Evolutionary conservation across 2,888 invertebrate genomes (phyloP).

Genomic region (Dolichomitus sp.): DNA sequence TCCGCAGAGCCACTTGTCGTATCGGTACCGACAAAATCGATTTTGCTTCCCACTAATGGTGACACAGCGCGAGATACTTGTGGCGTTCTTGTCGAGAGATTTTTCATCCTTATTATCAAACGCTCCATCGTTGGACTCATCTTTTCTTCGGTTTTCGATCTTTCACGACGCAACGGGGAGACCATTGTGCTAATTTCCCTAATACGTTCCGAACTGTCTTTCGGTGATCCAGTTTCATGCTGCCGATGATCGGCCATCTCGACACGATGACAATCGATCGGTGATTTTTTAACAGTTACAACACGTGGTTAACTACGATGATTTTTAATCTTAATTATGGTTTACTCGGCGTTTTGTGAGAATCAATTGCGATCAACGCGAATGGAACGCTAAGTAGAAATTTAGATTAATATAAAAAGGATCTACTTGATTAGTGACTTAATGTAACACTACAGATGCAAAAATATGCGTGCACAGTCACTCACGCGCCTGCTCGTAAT

Average conservation of each 20-base stretch:
- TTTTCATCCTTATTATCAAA: conserved; percentile 55
- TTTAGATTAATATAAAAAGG: background rate
- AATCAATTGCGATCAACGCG: background rate
- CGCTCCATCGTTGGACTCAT: conserved; percentile 67
- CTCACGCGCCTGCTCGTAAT: background rate
- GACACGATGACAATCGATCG: background rate
- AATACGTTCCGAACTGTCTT: background rate
- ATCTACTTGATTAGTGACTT: background rate
- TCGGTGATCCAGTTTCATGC: background rate
- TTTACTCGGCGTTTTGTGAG: background rate
- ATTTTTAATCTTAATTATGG: background rate
- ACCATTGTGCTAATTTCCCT: background rate
- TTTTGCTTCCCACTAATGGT: background rate
- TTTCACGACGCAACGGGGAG: conserved; percentile 12
- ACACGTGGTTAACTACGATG: background rate
- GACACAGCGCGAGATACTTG: background rate
- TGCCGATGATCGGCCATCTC: conserved; percentile 28
- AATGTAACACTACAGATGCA: background rate
- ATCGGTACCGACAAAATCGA: background rate
- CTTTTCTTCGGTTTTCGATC: conserved; percentile 23
- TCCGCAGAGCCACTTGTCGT: background rate
- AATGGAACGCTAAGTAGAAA: background rate
- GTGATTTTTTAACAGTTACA: background rate
- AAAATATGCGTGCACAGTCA: conserved; percentile 1
- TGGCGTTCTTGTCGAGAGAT: background rate